These are phyloP conservation scores for Parapristionchus giblindavisi DNA, from an alignment of 2,888 invertebrate genomes.

Conservation along the genomic window DNA sequence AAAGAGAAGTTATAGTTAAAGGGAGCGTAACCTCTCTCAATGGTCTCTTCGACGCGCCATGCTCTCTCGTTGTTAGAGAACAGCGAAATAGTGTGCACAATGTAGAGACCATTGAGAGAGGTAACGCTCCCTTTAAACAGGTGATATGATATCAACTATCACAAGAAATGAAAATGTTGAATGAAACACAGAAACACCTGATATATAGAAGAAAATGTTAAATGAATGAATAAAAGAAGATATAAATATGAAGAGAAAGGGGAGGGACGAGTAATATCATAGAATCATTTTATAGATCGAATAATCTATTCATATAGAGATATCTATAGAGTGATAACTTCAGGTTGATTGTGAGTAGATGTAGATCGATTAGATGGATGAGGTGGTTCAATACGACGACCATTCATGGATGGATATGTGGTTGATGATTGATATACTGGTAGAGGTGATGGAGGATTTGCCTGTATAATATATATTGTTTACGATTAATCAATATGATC, in stretches of 20 bases:
- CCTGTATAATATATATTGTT: no score
- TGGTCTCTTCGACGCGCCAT: no score
- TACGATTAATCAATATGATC: slow-evolving; percentile 7
- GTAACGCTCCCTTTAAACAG: no score
- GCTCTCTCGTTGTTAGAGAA: no score
- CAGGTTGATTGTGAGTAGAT: not conserved
- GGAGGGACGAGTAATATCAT: not conserved
- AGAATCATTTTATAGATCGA: not conserved
- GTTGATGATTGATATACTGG: not conserved
- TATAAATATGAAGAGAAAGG: not conserved
- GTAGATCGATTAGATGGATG: not conserved
- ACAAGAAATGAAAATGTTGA: no score
- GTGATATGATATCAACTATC: no score
- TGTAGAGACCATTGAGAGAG: no score
- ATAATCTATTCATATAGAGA: not conserved
- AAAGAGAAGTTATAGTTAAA: no score
- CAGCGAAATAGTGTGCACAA: no score
- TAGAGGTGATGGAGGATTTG: not conserved
- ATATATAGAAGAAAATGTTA: not conserved
- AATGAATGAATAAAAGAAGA: not conserved
- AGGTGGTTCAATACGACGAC: not conserved
- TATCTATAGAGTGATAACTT: slow-evolving; percentile 23
- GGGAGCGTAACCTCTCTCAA: no score
- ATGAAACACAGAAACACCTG: no score
- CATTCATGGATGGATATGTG: slow-evolving; percentile 17